phyloP scores from a whole-genome alignment of 2,113 vertebrate species.

The Psettodes erumei region DNA sequence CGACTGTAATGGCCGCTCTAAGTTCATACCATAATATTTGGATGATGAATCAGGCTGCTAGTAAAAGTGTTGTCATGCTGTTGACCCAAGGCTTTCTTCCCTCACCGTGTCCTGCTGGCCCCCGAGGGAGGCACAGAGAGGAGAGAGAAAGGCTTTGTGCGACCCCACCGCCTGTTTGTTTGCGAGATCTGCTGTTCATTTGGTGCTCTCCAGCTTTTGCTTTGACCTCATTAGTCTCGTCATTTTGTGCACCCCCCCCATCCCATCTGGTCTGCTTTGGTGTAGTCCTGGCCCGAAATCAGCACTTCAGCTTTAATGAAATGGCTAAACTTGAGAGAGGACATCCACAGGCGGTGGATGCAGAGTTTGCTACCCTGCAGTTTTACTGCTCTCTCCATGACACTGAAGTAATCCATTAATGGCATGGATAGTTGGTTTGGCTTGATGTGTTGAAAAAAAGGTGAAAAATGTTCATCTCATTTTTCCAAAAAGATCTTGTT shows the following conservation, averaged over 20 bases:
- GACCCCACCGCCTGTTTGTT: constrained; percentile 54
- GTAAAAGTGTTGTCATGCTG: constrained; percentile 79
- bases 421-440: too few species aligned
- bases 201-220: constrained; percentile 39
- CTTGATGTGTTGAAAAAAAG: too few species aligned
- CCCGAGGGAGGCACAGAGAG: constrained; percentile 45
- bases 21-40: constrained; percentile 79
- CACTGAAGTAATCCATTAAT: not conserved
- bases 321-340: not conserved
- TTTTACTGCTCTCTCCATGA: not conserved
- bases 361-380: not conserved
- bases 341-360: not conserved
- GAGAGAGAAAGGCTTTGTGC: constrained; percentile 62
- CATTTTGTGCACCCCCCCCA: constrained; percentile 1
- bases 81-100: constrained; percentile 72
- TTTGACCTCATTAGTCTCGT: constrained; percentile 31
- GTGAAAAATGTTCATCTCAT: too few species aligned
- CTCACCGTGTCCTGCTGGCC: constrained; percentile 49
- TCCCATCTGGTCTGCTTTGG: not conserved
- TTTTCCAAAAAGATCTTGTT: too few species aligned
- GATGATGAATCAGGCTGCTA: constrained; percentile 73
- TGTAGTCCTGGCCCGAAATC: constrained; percentile 3
- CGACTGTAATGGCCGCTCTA: constrained; percentile 74
- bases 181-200: constrained; percentile 65
- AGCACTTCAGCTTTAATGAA: not conserved